Evolutionary conservation across 2,113 vertebrate species (phyloP), one percentile per base, ranked within the genome.

Genomic region (Plecturocebus donacophilus): DNA sequence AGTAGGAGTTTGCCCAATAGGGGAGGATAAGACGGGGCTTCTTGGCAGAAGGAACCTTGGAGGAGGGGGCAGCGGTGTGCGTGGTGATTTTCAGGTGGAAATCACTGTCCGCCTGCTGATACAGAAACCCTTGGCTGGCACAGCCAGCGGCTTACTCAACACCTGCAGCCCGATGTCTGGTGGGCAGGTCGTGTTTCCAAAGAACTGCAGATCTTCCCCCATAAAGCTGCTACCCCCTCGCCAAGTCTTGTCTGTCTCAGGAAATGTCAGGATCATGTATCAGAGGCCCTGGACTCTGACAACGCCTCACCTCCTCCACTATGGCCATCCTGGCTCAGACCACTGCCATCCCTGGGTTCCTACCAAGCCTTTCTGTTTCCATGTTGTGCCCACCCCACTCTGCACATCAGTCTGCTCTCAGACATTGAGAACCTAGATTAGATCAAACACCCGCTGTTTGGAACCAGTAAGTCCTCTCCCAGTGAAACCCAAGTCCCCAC

Each of bases 361-460:
- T 0, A 0, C 3, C 3, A 3, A 9, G 27, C 27, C 23, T 64
- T 2, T 30, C 23, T 49, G 0, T 27, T 47, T 40, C 92, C 23
- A 0, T 17, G 2, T 1, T 1, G 1, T 2, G 0, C 8, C 40
- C 45, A 17, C 52, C 52, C 25, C 11, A 6, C 35, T 30, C 6
- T 0, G 4, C 0, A 0, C 2, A 4, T 54, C 64, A 3, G 21
- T 19, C 79, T 47, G 14, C 27, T 42, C 66, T 56, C 19, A 10
- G 40, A 16, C 2, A 1, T 58, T 58, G 58, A 58, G 45, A 81
- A 17, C 23, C 6, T 13, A 2, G 49, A 0, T 61, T 32, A n/a
- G 68, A 58, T 47, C 32, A 40, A 42, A 40, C 52, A 32, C 6
- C 35, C 30, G 54, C 38, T 38, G 11, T 70, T 42, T 2, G 2